phyloP scores from a whole-genome alignment of 1,140 invertebrate genomes.

The Aphaenogaster floridana region DNA sequence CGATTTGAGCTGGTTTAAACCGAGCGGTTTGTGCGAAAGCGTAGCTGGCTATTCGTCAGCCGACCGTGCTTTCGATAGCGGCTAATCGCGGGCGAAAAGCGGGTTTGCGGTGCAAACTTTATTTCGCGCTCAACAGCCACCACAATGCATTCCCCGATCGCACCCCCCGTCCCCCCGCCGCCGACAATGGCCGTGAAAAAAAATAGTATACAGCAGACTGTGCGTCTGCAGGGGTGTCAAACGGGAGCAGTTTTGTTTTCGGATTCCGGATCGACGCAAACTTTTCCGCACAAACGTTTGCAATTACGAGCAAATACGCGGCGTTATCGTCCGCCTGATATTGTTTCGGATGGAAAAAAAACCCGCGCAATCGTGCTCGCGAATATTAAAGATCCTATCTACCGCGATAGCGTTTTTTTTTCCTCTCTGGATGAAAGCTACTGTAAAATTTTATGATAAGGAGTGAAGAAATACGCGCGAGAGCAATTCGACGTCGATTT shows the following conservation, averaged over 20 bases:
- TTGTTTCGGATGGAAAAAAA: not conserved
- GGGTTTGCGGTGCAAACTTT: slow-evolving; percentile 73
- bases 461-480: not conserved
- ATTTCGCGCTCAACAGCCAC: slow-evolving; percentile 65
- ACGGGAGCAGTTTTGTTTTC: slow-evolving; percentile 48
- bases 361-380: not conserved
- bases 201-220: slow-evolving; percentile 37
- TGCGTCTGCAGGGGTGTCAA: slow-evolving; percentile 50
- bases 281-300: slow-evolving; percentile 7
- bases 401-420: not conserved
- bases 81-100: slow-evolving; percentile 65
- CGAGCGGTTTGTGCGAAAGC: slow-evolving; percentile 38
- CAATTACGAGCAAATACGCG: slow-evolving; percentile 32
- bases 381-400: not conserved
- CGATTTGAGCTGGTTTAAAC: slow-evolving; percentile 47
- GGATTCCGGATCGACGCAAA: slow-evolving; percentile 23
- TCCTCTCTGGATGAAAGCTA: not conserved
- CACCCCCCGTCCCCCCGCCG: not conserved
- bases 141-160: slow-evolving; percentile 26
- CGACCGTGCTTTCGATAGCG: slow-evolving; percentile 44
- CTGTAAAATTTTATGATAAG: not conserved
- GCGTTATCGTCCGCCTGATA: not conserved
- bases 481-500: not conserved
- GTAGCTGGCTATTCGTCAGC: slow-evolving; percentile 38
- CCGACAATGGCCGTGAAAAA: slow-evolving; percentile 37